These are phyloP conservation scores for Meles meles DNA, from an alignment of 2,113 vertebrate genomes.

Conservation along the genomic window DNA sequence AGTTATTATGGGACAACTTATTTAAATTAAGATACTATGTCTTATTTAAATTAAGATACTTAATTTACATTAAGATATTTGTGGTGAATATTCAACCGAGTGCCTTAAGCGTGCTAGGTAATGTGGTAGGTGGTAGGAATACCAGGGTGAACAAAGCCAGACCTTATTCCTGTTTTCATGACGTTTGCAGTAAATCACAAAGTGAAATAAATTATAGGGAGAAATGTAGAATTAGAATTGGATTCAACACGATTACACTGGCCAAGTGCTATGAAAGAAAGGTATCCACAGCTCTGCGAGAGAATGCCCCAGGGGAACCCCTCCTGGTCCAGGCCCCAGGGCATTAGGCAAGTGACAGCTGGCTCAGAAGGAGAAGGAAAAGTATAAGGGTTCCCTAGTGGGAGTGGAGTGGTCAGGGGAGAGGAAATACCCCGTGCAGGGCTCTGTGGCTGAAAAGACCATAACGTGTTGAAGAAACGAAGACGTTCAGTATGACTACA, in stretches of 20 bases:
- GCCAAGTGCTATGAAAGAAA: not conserved
- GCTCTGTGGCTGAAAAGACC: not conserved
- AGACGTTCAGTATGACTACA: not conserved
- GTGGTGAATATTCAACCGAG: not conserved
- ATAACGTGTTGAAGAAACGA: accelerated
- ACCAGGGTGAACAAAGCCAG: not conserved
- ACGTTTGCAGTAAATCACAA: not conserved
- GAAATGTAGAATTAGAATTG: not conserved
- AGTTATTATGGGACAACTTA: not conserved
- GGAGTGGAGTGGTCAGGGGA: not conserved
- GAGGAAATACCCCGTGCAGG: not conserved
- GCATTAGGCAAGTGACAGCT: not conserved
- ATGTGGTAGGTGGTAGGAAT: not conserved
- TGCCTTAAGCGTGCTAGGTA: not conserved
- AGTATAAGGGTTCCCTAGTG: not conserved
- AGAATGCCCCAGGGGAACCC: not conserved
- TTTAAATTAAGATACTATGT: not conserved
- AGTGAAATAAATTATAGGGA: not conserved
- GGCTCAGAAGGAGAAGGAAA: not conserved
- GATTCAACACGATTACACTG: not conserved
- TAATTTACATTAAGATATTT: not conserved
- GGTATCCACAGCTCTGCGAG: too few species aligned
- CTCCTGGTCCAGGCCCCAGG: not conserved
- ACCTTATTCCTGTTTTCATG: not conserved
- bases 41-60: not conserved